phyloP scores from a whole-genome alignment of 2,888 invertebrate genomes.

The Apamea crenata region DNA sequence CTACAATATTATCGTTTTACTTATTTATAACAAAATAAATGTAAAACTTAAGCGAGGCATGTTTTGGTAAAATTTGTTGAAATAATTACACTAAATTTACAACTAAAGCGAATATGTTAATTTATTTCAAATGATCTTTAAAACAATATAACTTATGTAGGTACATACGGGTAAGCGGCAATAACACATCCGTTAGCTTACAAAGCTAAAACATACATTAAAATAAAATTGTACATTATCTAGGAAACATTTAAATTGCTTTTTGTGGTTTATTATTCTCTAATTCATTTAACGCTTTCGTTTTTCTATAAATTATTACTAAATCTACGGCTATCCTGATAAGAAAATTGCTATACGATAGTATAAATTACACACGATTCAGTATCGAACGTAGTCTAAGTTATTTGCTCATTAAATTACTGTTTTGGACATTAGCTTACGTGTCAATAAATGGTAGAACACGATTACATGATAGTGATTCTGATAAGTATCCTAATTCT shows the following conservation, averaged over 20 bases:
- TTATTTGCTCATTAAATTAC: constrained; percentile 67
- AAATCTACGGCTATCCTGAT: constrained; percentile 68
- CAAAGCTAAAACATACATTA: constrained; percentile 62
- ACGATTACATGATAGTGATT: constrained; percentile 60
- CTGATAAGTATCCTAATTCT: constrained; percentile 63
- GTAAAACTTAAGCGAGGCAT: constrained; percentile 89
- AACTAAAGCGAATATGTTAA: constrained; percentile 71
- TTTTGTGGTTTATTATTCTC: constrained; percentile 74
- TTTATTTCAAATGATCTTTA: constrained; percentile 53
- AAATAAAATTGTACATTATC: constrained; percentile 79
- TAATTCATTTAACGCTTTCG: constrained; percentile 69
- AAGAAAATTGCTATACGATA: constrained; percentile 68
- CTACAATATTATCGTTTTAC: constrained; percentile 80
- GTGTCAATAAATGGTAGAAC: constrained; percentile 64
- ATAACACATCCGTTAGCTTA: constrained; percentile 63
- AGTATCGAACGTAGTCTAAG: constrained; percentile 61
- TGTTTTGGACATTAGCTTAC: constrained; percentile 74
- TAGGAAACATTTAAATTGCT: constrained; percentile 82
- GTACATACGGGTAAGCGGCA: constrained; percentile 56
- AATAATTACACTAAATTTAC: constrained; percentile 81
- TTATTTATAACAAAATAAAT: constrained; percentile 83
- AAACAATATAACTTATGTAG: constrained; percentile 54
- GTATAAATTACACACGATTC: constrained; percentile 64
- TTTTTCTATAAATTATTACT: constrained; percentile 71
- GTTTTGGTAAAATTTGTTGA: constrained; percentile 89